Conservation (phyloP, 2,113 vertebrate genomes). For the Smithornis capensis region DNA sequence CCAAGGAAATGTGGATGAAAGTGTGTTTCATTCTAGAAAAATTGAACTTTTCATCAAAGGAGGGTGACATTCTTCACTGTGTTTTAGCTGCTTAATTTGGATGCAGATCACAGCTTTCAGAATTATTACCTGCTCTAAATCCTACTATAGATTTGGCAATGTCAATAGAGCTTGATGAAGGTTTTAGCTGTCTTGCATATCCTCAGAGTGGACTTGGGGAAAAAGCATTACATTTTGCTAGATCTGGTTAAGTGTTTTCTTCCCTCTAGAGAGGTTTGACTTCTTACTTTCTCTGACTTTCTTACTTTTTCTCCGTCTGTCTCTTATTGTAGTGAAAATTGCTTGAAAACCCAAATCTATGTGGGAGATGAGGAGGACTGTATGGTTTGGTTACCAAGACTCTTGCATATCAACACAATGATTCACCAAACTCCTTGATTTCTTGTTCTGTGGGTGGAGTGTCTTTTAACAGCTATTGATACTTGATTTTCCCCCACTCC, state of each 20-base stretch:
- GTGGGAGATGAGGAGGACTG: not conserved
- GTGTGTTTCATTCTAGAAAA: not conserved
- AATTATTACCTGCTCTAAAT: not conserved
- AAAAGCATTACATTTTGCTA: not conserved
- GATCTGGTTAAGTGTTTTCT: not conserved
- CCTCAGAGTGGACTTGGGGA: not conserved
- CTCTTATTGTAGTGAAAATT: not conserved
- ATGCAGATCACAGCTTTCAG: not conserved
- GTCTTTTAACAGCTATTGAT: not conserved
- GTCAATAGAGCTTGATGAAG: not conserved
- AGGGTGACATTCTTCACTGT: not conserved
- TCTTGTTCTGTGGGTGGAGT: not conserved
- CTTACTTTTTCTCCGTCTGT: not conserved
- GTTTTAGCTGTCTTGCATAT: not conserved
- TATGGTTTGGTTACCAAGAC: not conserved
- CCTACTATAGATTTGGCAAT: not conserved
- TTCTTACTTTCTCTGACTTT: not conserved
- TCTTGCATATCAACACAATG: not conserved
- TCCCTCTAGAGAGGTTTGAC: not conserved
- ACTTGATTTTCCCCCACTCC: not conserved
- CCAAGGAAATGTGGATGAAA: not conserved
- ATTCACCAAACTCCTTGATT: not conserved
- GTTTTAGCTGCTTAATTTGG: not conserved
- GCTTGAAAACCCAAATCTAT: not conserved
- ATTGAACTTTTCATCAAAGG: not conserved